phyloP scores from a whole-genome alignment of 2,113 vertebrate genomes.

The Misgurnus anguillicaudatus region DNA sequence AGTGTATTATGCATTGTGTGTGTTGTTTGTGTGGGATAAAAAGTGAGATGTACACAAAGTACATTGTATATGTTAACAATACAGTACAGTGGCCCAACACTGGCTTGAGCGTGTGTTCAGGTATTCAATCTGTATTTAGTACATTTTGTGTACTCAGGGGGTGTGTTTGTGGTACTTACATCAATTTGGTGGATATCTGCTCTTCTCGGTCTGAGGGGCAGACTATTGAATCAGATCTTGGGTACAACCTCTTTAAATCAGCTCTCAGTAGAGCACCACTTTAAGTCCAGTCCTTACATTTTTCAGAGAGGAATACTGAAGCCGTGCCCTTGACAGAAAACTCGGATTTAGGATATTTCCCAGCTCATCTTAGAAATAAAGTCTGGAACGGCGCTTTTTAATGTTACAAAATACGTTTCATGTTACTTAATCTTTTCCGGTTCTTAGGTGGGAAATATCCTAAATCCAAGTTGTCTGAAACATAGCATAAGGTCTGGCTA shows the following conservation, averaged over 20 bases:
- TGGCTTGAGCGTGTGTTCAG: not conserved
- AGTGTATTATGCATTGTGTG: conserved; percentile 5
- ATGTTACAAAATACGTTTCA: too few relatives aligned
- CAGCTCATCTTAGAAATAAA: too few relatives aligned
- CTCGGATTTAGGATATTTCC: too few relatives aligned
- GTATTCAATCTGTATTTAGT: not conserved
- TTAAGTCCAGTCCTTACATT: not conserved
- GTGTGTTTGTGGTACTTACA: not conserved
- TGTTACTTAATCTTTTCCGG: too few relatives aligned
- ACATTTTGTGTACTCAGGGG: not conserved
- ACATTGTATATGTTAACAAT: too few relatives aligned
- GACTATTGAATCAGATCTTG: not conserved
- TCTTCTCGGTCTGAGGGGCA: not conserved
- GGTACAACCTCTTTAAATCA: not conserved
- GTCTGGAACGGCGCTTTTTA: too few relatives aligned
- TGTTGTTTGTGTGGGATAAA: conserved; percentile 36
- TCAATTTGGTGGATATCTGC: not conserved
- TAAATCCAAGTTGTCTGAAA: too few relatives aligned
- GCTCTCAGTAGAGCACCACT: not conserved
- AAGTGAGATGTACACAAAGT: not conserved
- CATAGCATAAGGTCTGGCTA: too few relatives aligned
- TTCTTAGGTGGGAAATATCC: too few relatives aligned
- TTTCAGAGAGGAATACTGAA: not conserved
- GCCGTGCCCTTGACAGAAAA: too few relatives aligned
- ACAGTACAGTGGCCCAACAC: too few relatives aligned